These are phyloP conservation scores for Leptogaster cylindrica DNA, from an alignment of 2,888 invertebrate species.

Conservation along the genomic window DNA sequence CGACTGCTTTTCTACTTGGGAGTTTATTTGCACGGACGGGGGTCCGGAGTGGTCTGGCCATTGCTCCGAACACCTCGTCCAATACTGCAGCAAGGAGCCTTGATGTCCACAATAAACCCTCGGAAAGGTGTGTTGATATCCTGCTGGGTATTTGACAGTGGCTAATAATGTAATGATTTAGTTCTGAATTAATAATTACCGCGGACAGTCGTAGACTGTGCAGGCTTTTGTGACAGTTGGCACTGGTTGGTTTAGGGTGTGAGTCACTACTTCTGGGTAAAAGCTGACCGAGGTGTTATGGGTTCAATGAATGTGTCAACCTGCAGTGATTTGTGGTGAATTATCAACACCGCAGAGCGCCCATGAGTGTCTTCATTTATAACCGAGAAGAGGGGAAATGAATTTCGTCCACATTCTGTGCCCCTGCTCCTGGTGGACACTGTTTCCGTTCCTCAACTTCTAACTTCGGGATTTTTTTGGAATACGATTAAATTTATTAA, in stretches of 20 bases:
- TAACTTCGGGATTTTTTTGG: too few species aligned
- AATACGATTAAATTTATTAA: too few species aligned
- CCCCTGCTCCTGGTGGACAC: too few species aligned
- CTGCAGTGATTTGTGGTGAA: too few species aligned
- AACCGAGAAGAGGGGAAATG: too few species aligned
- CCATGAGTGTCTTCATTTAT: too few species aligned
- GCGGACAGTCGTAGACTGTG: conserved; percentile 48
- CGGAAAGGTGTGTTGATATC: conserved; percentile 50
- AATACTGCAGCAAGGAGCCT: conserved; percentile 29
- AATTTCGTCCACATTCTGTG: too few species aligned
- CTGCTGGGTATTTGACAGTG: conserved; percentile 52
- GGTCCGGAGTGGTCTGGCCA: conserved; percentile 16
- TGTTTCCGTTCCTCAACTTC: too few species aligned
- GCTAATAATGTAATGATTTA: conserved; percentile 53
- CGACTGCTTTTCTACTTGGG: conserved; percentile 40
- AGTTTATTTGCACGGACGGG: conserved; percentile 32
- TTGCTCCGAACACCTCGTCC: conserved; percentile 30
- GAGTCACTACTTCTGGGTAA: conserved; percentile 21
- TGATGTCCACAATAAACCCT: conserved; percentile 48
- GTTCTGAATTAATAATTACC: conserved; percentile 51
- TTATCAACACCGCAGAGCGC: too few species aligned
- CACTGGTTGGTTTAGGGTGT: conserved; percentile 9
- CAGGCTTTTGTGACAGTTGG: conserved; percentile 21
- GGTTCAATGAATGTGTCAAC: conserved; percentile 14
- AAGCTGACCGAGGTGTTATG: neutral